Percentiles rank a stretch among this genome's conserved stretches.
Evolutionary conservation across 2,113 vertebrate genomes (phyloP).

Genomic region (Orthochromis indermauri): DNA sequence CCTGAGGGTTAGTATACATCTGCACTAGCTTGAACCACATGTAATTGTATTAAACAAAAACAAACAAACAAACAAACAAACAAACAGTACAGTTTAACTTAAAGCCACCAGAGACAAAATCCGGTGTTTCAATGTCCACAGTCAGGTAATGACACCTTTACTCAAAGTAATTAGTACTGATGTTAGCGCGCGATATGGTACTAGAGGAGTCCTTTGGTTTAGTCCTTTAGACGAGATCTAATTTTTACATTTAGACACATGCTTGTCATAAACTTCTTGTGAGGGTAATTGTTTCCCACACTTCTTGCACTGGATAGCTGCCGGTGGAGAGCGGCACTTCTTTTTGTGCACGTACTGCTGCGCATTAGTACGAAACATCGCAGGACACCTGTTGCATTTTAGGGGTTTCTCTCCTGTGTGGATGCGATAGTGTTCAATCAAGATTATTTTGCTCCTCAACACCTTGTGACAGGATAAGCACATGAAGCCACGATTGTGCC

Average conservation of each 20-base stretch:
- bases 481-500: not conserved
- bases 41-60: not conserved
- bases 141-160: not conserved
- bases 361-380: not conserved
- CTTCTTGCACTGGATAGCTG: not conserved
- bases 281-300: not conserved
- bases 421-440: conserved; percentile 11
- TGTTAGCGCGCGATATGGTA: not conserved
- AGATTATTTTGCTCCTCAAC: not conserved
- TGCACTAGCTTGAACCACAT: not conserved
- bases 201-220: not conserved
- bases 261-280: not conserved
- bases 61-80: not conserved
- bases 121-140: not conserved
- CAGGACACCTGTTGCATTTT: not conserved
- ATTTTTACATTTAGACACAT: not conserved
- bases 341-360: not conserved
- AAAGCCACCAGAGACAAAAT: not conserved
- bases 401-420: conserved; percentile 21
- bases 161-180: not conserved
- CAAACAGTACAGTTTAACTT: not conserved
- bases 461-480: conserved; percentile 6
- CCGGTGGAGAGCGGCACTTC: rapidly evolving
- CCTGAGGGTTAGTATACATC: not conserved
- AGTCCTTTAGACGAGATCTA: not conserved